Conservation (phyloP, 2,888 invertebrate genomes). For the Lycaena phlaeas region DNA sequence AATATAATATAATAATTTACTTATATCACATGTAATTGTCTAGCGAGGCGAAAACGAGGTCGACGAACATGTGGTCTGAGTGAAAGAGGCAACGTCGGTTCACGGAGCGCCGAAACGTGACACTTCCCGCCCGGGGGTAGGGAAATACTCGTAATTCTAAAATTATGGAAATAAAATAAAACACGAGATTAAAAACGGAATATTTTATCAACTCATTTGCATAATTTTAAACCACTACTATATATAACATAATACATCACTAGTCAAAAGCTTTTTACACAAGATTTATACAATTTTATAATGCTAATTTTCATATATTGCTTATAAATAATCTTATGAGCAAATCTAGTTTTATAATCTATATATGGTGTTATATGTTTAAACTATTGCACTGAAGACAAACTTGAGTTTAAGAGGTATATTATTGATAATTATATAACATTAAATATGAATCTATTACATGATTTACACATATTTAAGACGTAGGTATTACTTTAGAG, state of each 20-base stretch:
- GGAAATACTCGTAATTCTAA: too few species aligned
- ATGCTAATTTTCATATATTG: background rate
- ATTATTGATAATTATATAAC: too few species aligned
- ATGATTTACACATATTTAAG: too few species aligned
- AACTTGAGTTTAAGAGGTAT: conserved; percentile 1
- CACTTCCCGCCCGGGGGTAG: too few species aligned
- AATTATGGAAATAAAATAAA: conserved; percentile 24
- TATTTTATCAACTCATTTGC: conserved; percentile 47
- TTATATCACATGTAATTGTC: too few species aligned
- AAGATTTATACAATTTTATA: conserved; percentile 11
- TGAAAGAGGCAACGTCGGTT: too few species aligned
- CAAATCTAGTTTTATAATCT: background rate
- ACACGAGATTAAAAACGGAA: conserved; percentile 42
- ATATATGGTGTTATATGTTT: background rate
- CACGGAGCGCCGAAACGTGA: too few species aligned
- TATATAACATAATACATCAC: conserved; percentile 23
- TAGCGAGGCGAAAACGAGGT: too few species aligned
- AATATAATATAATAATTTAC: too few species aligned
- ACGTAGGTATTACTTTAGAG: too few species aligned
- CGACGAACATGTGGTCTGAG: too few species aligned
- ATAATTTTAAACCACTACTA: conserved; percentile 47
- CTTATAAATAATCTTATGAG: background rate
- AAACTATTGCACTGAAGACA: background rate
- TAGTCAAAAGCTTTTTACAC: conserved; percentile 14
- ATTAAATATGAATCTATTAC: too few species aligned